A percentile compares a stretch with the other conserved stretches of the same genome.
These are phyloP conservation scores for Sylvilagus bachmani DNA, from an alignment of 2,113 vertebrate genomes.

Conservation along the genomic window DNA sequence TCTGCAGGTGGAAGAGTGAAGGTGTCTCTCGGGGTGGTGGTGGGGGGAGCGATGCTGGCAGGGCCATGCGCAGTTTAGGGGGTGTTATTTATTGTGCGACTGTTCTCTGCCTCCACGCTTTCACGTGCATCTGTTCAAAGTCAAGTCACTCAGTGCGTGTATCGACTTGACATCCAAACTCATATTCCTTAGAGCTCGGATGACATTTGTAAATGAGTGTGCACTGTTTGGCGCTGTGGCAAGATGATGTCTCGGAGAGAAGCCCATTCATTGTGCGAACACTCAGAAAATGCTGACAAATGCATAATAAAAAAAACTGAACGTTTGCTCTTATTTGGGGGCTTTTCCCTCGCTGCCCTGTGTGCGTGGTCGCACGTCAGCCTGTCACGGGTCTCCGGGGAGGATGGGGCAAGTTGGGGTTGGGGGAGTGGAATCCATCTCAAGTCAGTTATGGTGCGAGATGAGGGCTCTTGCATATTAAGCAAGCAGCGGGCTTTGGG, in stretches of 20 bases:
- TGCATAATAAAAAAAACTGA: slow-evolving; percentile 58
- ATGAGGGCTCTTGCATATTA: not conserved
- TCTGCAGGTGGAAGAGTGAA: slow-evolving; percentile 74
- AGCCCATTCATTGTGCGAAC: not conserved
- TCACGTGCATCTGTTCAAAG: slow-evolving; percentile 44
- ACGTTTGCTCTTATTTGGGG: slow-evolving; percentile 42
- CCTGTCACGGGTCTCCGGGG: not conserved
- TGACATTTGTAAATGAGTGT: accelerated
- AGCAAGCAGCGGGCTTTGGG: not conserved
- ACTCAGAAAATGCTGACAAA: slow-evolving; percentile 30
- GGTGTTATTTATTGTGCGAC: slow-evolving; percentile 87
- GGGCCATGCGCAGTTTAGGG: slow-evolving; percentile 80
- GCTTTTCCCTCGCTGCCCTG: not conserved
- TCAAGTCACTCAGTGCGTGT: not conserved
- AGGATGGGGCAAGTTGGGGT: accelerated
- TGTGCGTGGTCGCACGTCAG: not conserved
- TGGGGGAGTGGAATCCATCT: not conserved
- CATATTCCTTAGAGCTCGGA: slow-evolving; percentile 52
- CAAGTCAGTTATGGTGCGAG: not conserved
- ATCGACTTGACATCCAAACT: slow-evolving; percentile 5
- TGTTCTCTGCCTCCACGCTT: slow-evolving; percentile 35
- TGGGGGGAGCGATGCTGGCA: slow-evolving; percentile 65
- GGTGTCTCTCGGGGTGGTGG: slow-evolving; percentile 63
- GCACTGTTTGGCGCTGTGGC: not conserved
- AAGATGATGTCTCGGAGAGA: slow-evolving; percentile 13